These are phyloP conservation scores for Acanthurus lineatus DNA, from an alignment of 2,797 vertebrate genomes.

Conservation along the genomic window DNA sequence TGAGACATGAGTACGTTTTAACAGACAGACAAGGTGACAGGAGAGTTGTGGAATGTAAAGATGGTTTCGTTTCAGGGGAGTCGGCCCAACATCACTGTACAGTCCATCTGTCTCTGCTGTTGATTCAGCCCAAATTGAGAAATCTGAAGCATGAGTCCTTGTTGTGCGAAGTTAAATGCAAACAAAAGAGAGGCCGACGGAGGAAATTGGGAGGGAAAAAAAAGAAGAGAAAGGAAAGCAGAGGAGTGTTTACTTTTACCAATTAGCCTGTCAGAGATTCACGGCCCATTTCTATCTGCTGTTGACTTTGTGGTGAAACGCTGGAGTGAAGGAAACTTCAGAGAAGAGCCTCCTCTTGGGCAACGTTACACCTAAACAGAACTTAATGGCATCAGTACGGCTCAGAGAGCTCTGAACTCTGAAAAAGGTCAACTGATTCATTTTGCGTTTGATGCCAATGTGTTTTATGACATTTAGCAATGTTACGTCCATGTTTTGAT, in stretches of 20 bases:
- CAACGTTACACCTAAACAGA: slow-evolving; percentile 56
- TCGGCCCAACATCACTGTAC: slow-evolving; percentile 41
- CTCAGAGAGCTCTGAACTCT: slow-evolving; percentile 24
- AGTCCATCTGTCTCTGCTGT: slow-evolving; percentile 51
- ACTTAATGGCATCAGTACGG: slow-evolving; percentile 38
- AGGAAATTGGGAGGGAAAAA: slow-evolving; percentile 20
- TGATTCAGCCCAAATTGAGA: slow-evolving; percentile 62
- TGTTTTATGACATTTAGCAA: slow-evolving; percentile 45
- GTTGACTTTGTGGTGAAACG: slow-evolving; percentile 66
- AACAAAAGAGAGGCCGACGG: slow-evolving; percentile 53
- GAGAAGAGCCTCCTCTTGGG: slow-evolving; percentile 35
- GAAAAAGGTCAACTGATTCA: slow-evolving; percentile 51
- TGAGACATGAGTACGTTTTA: not conserved
- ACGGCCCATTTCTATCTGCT: slow-evolving; percentile 60
- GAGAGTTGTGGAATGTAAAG: not conserved
- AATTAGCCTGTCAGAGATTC: slow-evolving; percentile 57
- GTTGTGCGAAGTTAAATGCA: slow-evolving; percentile 63
- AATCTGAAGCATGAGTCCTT: slow-evolving; percentile 32
- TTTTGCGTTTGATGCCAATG: slow-evolving; percentile 38
- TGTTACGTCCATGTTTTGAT: slow-evolving; percentile 25
- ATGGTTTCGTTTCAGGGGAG: slow-evolving; percentile 13
- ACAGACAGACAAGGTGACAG: not conserved
- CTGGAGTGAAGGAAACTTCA: slow-evolving; percentile 40
- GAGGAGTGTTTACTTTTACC: slow-evolving; percentile 56
- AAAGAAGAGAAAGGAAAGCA: slow-evolving; percentile 30